phyloP scores from a whole-genome alignment of 2,888 invertebrate genomes.

The Malthinus flaveolus region DNA sequence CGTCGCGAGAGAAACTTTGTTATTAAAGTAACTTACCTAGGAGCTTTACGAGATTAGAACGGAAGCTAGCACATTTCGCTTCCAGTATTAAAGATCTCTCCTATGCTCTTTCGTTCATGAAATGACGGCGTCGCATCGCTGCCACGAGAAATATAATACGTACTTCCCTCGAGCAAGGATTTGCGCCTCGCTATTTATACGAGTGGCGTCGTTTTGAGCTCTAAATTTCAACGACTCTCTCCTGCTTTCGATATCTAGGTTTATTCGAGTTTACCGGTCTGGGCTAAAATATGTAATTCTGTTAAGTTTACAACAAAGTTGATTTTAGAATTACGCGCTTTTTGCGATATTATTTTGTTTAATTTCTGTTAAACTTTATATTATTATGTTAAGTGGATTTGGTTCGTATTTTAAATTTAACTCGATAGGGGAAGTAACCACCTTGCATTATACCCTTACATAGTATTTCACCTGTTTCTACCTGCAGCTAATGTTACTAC shows the following conservation, averaged over 20 bases:
- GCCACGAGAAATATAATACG: constrained; percentile 1
- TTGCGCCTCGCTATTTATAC: constrained; percentile 30
- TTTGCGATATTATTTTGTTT: too few relatives aligned
- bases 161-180: constrained; percentile 26
- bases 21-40: constrained; percentile 35
- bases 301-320: background rate
- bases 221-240: constrained; percentile 19
- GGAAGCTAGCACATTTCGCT: constrained; percentile 39
- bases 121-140: constrained; percentile 29
- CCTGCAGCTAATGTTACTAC: too few relatives aligned
- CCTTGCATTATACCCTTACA: too few relatives aligned
- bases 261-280: constrained; percentile 5
- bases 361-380: too few relatives aligned
- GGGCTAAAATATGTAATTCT: constrained; percentile 2
- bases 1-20: constrained; percentile 32
- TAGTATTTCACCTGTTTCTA: too few relatives aligned
- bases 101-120: constrained; percentile 36
- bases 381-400: too few relatives aligned
- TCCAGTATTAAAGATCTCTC: constrained; percentile 34
- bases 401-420: too few relatives aligned
- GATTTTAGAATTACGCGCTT: too few relatives aligned
- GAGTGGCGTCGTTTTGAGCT: constrained; percentile 23
- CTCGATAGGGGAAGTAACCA: too few relatives aligned
- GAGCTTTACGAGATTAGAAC: constrained; percentile 39
- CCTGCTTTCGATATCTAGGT: constrained; percentile 13